These are phyloP conservation scores for Stictonetta naevosa DNA, from an alignment of 2,113 vertebrate genomes.

Conservation along the genomic window DNA sequence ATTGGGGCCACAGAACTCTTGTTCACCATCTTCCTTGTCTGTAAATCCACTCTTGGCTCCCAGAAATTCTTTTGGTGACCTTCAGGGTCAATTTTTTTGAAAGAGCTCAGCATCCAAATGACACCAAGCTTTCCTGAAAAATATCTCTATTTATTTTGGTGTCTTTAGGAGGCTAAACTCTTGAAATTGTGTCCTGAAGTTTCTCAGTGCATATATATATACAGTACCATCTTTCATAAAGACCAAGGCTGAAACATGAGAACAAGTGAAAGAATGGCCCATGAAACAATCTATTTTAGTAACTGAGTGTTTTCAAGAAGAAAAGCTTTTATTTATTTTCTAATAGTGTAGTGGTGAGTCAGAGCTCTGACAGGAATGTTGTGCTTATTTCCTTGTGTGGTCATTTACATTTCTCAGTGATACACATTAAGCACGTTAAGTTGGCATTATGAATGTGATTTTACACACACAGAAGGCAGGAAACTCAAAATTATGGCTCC, in stretches of 20 bases:
- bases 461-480: conserved; percentile 33
- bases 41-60: conserved; percentile 54
- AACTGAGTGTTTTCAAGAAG: background rate
- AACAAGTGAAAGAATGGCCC: background rate
- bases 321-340: conserved; percentile 34
- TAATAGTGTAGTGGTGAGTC: background rate
- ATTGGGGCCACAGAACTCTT: conserved; percentile 63
- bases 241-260: background rate
- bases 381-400: conserved; percentile 45
- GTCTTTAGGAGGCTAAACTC: background rate
- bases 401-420: conserved; percentile 59
- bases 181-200: background rate
- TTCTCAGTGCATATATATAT: background rate
- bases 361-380: background rate
- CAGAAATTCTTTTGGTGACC: conserved; percentile 64
- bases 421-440: conserved; percentile 26
- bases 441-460: conserved; percentile 51
- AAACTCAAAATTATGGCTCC: conserved; percentile 56
- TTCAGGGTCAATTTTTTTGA: conserved; percentile 44
- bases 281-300: conserved; percentile 6
- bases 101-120: conserved; percentile 32
- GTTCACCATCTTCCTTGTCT: conserved; percentile 50
- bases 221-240: background rate
- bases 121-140: conserved; percentile 47
- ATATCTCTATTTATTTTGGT: conserved; percentile 28